A percentile compares a stretch with the other conserved stretches of the same genome.
Evolutionary conservation across 2,113 vertebrate species (phyloP).

Genomic region (Gymnocephalus cernua): DNA sequence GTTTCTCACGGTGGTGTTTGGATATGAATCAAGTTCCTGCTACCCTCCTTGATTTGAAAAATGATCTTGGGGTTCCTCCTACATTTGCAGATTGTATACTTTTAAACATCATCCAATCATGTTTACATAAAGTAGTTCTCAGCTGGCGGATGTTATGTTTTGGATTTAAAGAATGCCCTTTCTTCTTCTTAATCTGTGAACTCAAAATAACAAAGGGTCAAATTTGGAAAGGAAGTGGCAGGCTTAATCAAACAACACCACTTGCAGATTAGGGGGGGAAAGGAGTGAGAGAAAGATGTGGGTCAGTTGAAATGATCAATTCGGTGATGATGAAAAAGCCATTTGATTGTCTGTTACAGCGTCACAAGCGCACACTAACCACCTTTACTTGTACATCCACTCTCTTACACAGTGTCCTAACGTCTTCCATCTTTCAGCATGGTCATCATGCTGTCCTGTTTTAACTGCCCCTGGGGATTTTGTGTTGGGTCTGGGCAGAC

Average conservation of each 20-base stretch:
- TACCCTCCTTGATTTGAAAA: slow-evolving; percentile 29
- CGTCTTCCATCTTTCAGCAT: slow-evolving; percentile 52
- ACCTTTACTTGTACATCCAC: neutral
- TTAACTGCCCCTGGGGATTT: slow-evolving; percentile 26
- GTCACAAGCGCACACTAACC: neutral
- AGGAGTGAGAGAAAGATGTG: slow-evolving; percentile 6
- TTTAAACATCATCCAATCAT: neutral
- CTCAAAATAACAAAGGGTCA: slow-evolving; percentile 5
- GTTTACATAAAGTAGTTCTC: neutral
- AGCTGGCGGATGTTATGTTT: slow-evolving; percentile 1
- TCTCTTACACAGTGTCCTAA: slow-evolving; percentile 15
- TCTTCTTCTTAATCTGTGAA: slow-evolving; percentile 2
- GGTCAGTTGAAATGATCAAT: slow-evolving; percentile 21
- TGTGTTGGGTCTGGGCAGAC: neutral
- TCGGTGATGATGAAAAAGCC: neutral
- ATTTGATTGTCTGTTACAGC: neutral
- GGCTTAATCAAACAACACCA: slow-evolving; percentile 52
- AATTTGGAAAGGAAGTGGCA: slow-evolving; percentile 19
- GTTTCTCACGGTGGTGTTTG: slow-evolving; percentile 59
- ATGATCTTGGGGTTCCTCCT: slow-evolving; percentile 4
- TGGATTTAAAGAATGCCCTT: neutral
- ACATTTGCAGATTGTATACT: neutral
- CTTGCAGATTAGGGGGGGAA: slow-evolving; percentile 17
- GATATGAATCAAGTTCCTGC: slow-evolving; percentile 40
- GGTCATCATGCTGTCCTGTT: slow-evolving; percentile 33